Evolutionary conservation across 2,113 vertebrate genomes (phyloP).

Genomic region (Prionailurus bengalensis): DNA sequence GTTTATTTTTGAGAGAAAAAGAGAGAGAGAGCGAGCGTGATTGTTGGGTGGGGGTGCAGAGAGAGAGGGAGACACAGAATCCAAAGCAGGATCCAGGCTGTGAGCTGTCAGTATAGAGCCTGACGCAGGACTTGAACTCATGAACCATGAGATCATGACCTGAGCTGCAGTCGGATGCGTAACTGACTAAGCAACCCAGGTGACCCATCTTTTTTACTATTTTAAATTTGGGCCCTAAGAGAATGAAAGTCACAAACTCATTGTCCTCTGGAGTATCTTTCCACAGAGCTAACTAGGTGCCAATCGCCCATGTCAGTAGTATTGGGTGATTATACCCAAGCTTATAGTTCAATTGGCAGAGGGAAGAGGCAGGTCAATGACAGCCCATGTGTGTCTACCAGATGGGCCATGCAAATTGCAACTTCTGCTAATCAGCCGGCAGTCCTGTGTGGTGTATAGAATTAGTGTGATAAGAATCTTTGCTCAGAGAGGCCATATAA

Average conservation of each 20-base stretch:
- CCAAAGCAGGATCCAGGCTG: no score
- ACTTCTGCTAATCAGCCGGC: not conserved
- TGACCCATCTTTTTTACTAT: not conserved
- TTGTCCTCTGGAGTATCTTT: not conserved
- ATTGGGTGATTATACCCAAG: not conserved
- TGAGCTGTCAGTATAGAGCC: no score
- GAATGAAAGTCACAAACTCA: not conserved
- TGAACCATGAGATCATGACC: no score
- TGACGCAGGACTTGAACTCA: no score
- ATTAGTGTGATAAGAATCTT: not conserved
- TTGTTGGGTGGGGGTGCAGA: no score
- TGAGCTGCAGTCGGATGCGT: no score
- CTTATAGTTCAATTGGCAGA: not conserved
- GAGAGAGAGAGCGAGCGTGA: no score
- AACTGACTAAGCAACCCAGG: no score
- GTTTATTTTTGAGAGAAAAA: no score
- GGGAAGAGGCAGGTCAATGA: not conserved
- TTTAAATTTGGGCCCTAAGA: not conserved
- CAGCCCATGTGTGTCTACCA: not conserved
- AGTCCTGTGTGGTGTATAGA: not conserved
- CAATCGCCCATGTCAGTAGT: not conserved
- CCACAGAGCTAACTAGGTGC: not conserved
- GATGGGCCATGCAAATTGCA: not conserved
- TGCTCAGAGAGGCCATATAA: not conserved
- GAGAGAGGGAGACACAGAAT: no score